These are phyloP conservation scores for Drosophila stalkeri DNA, from an alignment of 2,888 invertebrate species.

Conservation along the genomic window DNA sequence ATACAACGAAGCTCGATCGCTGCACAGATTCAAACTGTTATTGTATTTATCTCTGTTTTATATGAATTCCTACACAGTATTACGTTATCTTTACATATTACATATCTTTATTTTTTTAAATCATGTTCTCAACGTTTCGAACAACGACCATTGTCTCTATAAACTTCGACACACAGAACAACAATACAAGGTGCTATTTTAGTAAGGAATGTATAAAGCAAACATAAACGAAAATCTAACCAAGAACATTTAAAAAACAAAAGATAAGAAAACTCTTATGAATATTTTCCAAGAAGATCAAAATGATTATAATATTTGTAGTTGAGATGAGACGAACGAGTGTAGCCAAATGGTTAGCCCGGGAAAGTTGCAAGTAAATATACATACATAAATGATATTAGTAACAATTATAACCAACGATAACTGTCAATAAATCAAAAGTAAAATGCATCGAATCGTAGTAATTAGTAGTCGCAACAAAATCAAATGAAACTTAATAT, in stretches of 20 bases:
- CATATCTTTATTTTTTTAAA: conserved; percentile 25
- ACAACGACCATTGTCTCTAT: conserved; percentile 68
- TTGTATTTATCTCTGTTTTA: conserved; percentile 34
- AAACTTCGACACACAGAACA: conserved; percentile 59
- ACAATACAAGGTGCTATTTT: conserved; percentile 81
- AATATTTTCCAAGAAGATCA: conserved; percentile 53
- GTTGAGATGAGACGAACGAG: conserved; percentile 15
- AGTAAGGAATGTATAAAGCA: conserved; percentile 61
- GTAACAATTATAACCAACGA: conserved; percentile 73
- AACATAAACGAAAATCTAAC: conserved; percentile 26
- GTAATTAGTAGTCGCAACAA: conserved; percentile 62
- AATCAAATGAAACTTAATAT: conserved; percentile 55
- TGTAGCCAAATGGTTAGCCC: conserved; percentile 37
- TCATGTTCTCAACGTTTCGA: conserved; percentile 45
- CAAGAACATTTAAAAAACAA: conserved; percentile 48
- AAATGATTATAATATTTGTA: conserved; percentile 53
- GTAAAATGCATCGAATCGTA: conserved; percentile 77
- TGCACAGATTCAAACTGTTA: conserved; percentile 44
- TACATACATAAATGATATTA: conserved; percentile 37
- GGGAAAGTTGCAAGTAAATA: conserved; percentile 53
- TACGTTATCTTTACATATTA: conserved; percentile 28
- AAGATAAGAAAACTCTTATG: conserved; percentile 42
- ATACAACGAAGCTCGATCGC: conserved; percentile 30
- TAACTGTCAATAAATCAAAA: conserved; percentile 80
- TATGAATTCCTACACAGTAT: conserved; percentile 41